Conservation (phyloP, 2,797 vertebrate species). For the Kryptolebias ocellatus region DNA sequence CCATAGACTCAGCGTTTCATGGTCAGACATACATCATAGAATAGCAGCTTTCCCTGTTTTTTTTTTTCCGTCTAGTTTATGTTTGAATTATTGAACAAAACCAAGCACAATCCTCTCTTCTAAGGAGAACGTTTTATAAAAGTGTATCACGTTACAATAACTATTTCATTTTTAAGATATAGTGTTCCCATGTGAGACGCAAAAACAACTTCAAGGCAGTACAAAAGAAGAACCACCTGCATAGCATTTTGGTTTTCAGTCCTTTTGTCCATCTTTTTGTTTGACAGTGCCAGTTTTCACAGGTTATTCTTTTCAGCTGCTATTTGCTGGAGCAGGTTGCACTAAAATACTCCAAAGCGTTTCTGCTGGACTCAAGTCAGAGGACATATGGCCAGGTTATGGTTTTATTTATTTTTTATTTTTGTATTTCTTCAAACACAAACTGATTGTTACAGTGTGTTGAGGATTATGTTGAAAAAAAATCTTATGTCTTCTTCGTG, state of each 20-base stretch:
- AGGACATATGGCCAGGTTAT: neutral
- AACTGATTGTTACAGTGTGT: neutral
- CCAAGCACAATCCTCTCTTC: neutral
- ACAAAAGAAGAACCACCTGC: neutral
- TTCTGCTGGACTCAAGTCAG: neutral
- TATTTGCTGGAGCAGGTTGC: slow-evolving; percentile 1
- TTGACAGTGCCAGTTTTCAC: neutral
- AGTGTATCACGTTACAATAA: neutral
- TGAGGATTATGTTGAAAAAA: slow-evolving; percentile 1
- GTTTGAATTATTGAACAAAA: neutral
- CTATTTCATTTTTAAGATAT: neutral
- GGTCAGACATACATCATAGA: slow-evolving; percentile 59
- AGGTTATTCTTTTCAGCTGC: neutral
- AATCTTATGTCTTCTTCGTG: neutral
- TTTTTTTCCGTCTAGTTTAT: slow-evolving; percentile 13
- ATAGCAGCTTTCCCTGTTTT: slow-evolving; percentile 36
- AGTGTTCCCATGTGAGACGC: neutral
- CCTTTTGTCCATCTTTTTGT: neutral
- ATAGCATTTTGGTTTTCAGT: neutral
- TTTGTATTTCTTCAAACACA: neutral
- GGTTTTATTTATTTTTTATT: neutral
- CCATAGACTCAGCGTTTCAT: slow-evolving; percentile 50
- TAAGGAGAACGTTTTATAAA: neutral
- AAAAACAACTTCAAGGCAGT: neutral
- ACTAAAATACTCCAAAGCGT: neutral